Evolutionary conservation across 1,140 invertebrate genomes (phyloP).

Genomic region (Rhagoletis pomonella): DNA sequence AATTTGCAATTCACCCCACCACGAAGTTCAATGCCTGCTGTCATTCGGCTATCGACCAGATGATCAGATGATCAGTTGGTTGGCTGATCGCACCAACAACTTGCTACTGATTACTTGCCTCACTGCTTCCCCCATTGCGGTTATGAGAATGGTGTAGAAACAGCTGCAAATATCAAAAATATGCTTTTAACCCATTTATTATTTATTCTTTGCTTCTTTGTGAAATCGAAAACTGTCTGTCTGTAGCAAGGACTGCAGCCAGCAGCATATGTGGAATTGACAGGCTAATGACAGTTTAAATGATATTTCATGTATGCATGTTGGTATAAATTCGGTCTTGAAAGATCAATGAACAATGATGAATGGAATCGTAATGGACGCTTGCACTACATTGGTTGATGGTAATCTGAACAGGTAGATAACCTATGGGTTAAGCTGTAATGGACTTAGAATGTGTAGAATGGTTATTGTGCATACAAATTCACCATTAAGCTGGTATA

Average conservation of each 20-base stretch:
- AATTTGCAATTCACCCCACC: constrained; percentile 6
- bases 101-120: neutral
- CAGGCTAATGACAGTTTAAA: constrained; percentile 13
- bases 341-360: neutral
- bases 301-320: neutral
- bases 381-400: no score
- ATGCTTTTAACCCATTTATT: neutral
- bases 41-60: neutral
- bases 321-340: neutral
- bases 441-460: no score
- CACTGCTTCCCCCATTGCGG: neutral
- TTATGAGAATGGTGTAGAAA: neutral
- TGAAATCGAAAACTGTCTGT: neutral
- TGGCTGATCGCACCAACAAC: neutral
- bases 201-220: neutral
- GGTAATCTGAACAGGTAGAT: no score
- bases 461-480: no score
- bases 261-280: constrained; percentile 33
- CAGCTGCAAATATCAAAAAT: constrained; percentile 24
- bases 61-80: neutral
- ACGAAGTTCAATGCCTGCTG: constrained; percentile 34
- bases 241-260: neutral
- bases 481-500: no score
- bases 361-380: no score
- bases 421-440: no score